phyloP scores from a whole-genome alignment of 2,113 vertebrate species.

The Plotosus lineatus region DNA sequence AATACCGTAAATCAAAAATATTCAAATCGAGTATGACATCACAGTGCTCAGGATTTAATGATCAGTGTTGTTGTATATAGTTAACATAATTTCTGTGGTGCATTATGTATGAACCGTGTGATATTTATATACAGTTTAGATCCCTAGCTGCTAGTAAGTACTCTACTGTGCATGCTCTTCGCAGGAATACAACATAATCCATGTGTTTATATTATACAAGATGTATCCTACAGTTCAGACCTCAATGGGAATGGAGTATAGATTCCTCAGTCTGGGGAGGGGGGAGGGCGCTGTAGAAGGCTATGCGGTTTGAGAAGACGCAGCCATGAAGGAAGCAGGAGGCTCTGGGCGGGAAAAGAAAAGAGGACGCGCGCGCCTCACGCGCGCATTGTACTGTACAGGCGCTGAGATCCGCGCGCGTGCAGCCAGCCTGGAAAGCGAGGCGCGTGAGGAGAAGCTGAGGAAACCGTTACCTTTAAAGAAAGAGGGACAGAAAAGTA shows the following conservation, averaged over 20 bases:
- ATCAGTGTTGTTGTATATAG: background rate
- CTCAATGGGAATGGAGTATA: background rate
- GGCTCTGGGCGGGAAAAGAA: slow-evolving; percentile 17
- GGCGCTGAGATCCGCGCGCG: slow-evolving; percentile 23
- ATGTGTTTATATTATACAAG: too few species aligned
- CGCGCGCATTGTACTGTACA: slow-evolving; percentile 29
- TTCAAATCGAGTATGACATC: background rate
- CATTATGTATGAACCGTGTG: background rate
- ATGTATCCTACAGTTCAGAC: background rate
- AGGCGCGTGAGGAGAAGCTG: slow-evolving; percentile 43
- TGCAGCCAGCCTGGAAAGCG: slow-evolving; percentile 8
- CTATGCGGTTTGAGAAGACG: background rate
- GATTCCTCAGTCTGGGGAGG: background rate
- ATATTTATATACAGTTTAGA: background rate
- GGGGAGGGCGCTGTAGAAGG: background rate
- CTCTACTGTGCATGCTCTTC: too few species aligned
- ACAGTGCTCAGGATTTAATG: background rate
- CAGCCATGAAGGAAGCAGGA: background rate
- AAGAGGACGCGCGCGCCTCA: slow-evolving; percentile 42
- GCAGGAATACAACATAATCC: too few species aligned
- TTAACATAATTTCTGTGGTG: background rate
- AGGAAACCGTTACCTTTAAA: slow-evolving; percentile 17
- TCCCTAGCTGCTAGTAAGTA: background rate
- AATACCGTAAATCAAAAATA: background rate
- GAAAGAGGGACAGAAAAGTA: slow-evolving; percentile 23